A percentile compares a stretch with the other conserved stretches of the same genome.
Conservation (phyloP, 2,113 vertebrate species). For the Equus przewalskii region DNA sequence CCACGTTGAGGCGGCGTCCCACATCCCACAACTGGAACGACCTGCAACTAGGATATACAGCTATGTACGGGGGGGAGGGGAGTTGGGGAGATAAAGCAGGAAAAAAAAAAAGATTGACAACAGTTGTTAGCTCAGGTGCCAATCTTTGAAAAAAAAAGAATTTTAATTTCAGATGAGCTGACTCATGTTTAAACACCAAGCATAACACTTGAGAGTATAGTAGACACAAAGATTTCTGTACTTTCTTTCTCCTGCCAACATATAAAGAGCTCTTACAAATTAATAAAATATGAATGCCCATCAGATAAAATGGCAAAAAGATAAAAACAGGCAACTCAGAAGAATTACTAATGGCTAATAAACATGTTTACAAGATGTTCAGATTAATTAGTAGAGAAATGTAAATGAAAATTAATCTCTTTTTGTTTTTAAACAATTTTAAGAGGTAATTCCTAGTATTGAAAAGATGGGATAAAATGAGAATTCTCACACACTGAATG, state of each 20-base stretch:
- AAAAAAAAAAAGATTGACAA: too few species aligned
- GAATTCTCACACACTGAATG: background rate
- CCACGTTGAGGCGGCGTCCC: too few species aligned
- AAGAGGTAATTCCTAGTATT: background rate
- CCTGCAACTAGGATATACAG: too few species aligned
- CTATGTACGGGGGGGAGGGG: too few species aligned
- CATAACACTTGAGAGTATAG: background rate
- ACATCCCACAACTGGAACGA: too few species aligned
- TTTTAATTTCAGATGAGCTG: constrained; percentile 36
- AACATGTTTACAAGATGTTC: background rate
- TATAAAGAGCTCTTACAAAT: background rate
- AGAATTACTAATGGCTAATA: constrained; percentile 1
- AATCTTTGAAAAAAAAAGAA: too few species aligned
- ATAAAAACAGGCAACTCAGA: background rate
- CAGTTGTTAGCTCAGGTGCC: too few species aligned
- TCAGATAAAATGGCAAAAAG: background rate
- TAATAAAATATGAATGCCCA: constrained; percentile 37
- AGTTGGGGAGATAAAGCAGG: too few species aligned
- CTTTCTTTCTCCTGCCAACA: background rate
- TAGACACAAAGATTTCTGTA: background rate
- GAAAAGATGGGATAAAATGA: background rate
- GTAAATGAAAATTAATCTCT: constrained; percentile 21
- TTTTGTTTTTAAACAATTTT: background rate
- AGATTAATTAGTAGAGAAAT: constrained; percentile 1
- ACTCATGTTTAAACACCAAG: background rate